These are phyloP conservation scores for Lasius fuliginosus DNA, from an alignment of 2,888 invertebrate genomes.

Conservation along the genomic window DNA sequence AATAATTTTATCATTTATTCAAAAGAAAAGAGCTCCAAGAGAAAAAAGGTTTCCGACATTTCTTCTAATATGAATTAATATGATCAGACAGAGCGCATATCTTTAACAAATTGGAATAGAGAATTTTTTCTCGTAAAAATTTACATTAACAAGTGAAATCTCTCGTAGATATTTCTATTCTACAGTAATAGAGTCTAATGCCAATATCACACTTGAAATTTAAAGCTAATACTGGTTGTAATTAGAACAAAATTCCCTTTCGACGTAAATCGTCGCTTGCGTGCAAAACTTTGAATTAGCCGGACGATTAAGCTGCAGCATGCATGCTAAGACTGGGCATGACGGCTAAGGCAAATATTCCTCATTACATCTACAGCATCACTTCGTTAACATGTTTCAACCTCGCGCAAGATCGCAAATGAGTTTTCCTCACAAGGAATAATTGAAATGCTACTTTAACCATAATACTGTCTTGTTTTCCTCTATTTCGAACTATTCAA, in stretches of 20 bases:
- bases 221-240: not conserved
- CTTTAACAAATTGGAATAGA: not conserved
- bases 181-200: not conserved
- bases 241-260: constrained; percentile 61
- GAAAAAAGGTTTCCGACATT: not conserved
- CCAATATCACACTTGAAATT: constrained; percentile 3
- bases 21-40: not conserved
- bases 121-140: not conserved
- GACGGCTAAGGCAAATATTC: constrained; percentile 39
- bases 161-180: not conserved
- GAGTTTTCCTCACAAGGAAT: constrained; percentile 47
- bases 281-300: constrained; percentile 65
- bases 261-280: constrained; percentile 61
- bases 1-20: not conserved
- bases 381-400: constrained; percentile 59
- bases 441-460: constrained; percentile 53
- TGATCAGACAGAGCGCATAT: not conserved
- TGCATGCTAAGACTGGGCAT: not conserved
- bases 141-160: not conserved
- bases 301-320: constrained; percentile 62
- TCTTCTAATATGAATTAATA: not conserved
- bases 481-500: not conserved
- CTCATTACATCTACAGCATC: constrained; percentile 60
- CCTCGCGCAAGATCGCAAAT: constrained; percentile 66
- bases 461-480: not conserved